phyloP scores from a whole-genome alignment of 1,140 invertebrate genomes.

The Pachypeltis micranthus region DNA sequence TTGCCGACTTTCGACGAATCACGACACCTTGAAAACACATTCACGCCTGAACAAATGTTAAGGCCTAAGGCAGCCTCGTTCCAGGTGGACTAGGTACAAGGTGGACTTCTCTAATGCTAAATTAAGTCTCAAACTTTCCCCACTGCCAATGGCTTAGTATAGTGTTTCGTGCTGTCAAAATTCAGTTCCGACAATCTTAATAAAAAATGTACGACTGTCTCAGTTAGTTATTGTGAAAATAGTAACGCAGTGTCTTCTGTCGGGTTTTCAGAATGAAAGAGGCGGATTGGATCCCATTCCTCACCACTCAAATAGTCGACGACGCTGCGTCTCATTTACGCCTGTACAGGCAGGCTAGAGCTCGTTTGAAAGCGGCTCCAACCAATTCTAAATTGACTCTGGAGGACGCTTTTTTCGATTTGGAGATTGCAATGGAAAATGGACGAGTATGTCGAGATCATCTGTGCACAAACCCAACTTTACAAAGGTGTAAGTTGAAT shows the following conservation, averaged over 20 bases:
- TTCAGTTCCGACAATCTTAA: too few species aligned
- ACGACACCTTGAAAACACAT: too few species aligned
- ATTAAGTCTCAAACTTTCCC: too few species aligned
- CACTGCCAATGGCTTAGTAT: too few species aligned
- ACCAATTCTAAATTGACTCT: constrained; percentile 34
- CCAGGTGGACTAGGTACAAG: too few species aligned
- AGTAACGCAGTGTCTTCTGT: constrained; percentile 7
- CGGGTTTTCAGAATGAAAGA: constrained; percentile 76
- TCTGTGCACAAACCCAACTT: constrained; percentile 43
- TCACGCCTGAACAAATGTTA: too few species aligned
- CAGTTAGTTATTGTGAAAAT: neutral
- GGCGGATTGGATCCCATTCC: constrained; percentile 77
- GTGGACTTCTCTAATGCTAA: too few species aligned
- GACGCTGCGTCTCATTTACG: constrained; percentile 80
- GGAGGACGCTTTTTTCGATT: constrained; percentile 73
- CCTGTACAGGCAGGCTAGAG: constrained; percentile 61
- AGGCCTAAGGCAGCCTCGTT: too few species aligned
- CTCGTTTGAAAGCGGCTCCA: constrained; percentile 40
- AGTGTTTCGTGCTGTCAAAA: too few species aligned
- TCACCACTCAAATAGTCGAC: constrained; percentile 76
- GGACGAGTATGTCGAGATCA: constrained; percentile 54
- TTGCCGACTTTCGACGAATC: too few species aligned
- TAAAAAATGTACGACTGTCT: neutral
- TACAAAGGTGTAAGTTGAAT: constrained; percentile 21
- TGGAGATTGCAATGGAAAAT: constrained; percentile 75